Base-by-base conservation (phyloP, 1,140 invertebrate species). In the Drosophila takahashii region DNA sequence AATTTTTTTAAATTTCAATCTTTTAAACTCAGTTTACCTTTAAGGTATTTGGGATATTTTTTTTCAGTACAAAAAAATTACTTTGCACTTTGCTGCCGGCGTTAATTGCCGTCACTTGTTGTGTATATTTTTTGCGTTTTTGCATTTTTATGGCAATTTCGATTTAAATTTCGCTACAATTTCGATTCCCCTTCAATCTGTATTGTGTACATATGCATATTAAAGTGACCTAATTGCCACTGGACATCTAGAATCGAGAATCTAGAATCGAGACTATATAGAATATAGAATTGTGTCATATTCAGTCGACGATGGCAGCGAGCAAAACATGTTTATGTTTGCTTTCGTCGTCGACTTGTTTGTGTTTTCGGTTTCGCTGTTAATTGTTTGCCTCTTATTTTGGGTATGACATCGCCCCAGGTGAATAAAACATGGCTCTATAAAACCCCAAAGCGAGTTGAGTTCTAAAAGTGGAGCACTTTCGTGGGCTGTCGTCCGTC, bases 161-260 rank as follows among this genome's bases (percentile, higher is more conserved):
- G 69, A 81, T 69, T 76, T 71, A 41, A 48, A 57, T 71, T 71
- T 73, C 34, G 32, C 39, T 51, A 32, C 26, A 47, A 36, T 58
- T 58, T 36, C 64, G 56, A 64, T 60, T 15, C 18, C 42, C 37
- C 15, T 18, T 64, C 42, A 65, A 65, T 62, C 44, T 51, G 26
- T 26, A 8, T n/a, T 32, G 10, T 42, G 36, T 77, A 72, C 76
- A 73, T 83, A 29, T 70, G 84, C 79, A 90, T 83, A 84, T 84
- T 62, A 69, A 80, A 86, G 83, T 80, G 86, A 86, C 76, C 81
- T 72, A 90, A 90, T 85, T 90, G 85, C 85, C 51, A 51, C 36
- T 36, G 74, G 13, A 48, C 66, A 77, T 79, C 66, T 69, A 61
- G 61, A 79, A 62, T 77, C 57, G 66, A 45, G 51, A 59, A 47